These are phyloP conservation scores for Rhinatrema bivittatum DNA, from an alignment of 2,797 vertebrate genomes.

Conservation along the genomic window DNA sequence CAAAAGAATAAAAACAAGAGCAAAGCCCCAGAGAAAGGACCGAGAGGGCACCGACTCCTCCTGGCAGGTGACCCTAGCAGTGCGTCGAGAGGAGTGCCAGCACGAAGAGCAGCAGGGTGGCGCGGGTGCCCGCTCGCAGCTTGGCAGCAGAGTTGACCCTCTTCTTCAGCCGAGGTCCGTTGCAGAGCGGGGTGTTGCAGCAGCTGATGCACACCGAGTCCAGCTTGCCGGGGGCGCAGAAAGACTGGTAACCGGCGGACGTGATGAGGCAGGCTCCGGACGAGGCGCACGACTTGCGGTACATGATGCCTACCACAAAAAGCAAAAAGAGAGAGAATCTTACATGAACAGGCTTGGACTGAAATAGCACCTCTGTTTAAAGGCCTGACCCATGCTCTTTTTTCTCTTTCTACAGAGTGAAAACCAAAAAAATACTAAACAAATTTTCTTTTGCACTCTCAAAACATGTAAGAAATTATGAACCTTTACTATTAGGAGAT, in stretches of 20 bases:
- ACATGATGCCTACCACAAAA: constrained; percentile 78
- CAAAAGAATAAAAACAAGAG: constrained; percentile 12
- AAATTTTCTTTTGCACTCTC: no score
- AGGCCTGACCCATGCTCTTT: no score
- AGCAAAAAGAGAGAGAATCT: no score
- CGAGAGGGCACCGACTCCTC: constrained; percentile 1
- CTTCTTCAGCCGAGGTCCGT: constrained; percentile 78
- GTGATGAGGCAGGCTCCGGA: constrained; percentile 91
- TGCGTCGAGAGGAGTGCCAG: constrained; percentile 21
- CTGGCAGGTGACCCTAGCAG: constrained; percentile 35
- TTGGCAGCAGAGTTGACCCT: constrained; percentile 48
- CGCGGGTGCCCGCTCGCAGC: neutral
- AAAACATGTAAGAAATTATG: no score
- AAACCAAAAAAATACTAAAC: no score
- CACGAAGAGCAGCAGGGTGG: constrained; percentile 27
- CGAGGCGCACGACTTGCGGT: constrained; percentile 91
- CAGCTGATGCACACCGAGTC: constrained; percentile 97
- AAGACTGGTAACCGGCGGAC: constrained; percentile 94
- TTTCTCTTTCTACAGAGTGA: no score
- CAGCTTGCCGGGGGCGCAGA: constrained; percentile 85
- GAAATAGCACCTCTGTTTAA: no score
- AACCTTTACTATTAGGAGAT: no score
- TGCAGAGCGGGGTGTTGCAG: constrained; percentile 93
- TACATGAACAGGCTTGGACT: no score
- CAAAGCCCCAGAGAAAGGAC: constrained; percentile 26